These are phyloP conservation scores for Lasiurus borealis DNA, from an alignment of 2,113 vertebrate species.

Conservation along the genomic window DNA sequence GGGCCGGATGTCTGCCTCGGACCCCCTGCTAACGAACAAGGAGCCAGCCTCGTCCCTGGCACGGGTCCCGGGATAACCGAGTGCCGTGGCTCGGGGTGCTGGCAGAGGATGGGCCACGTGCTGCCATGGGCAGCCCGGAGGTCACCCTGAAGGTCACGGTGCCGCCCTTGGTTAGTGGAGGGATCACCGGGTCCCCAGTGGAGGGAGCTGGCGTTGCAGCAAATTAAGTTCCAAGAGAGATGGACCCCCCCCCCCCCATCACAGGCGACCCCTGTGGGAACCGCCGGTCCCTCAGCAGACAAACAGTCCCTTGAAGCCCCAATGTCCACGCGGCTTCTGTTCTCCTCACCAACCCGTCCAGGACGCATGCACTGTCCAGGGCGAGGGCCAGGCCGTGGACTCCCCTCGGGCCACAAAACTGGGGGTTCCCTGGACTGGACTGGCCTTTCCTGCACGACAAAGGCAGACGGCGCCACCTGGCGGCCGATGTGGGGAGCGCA, in stretches of 20 bases:
- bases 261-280: rapidly evolving
- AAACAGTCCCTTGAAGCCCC: neutral
- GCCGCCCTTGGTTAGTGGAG: neutral
- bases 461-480: neutral
- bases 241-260: no score
- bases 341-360: neutral
- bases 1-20: neutral
- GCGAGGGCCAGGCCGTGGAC: neutral
- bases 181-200: rapidly evolving
- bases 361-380: neutral
- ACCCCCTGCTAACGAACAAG: rapidly evolving
- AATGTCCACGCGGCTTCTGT: neutral
- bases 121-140: rapidly evolving
- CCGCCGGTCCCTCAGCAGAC: neutral
- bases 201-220: neutral
- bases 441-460: neutral
- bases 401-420: neutral
- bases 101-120: rapidly evolving
- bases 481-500: neutral
- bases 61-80: neutral
- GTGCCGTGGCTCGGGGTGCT: neutral
- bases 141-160: no score
- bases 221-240: neutral
- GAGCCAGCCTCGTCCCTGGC: neutral
- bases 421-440: no score